phyloP scores from a whole-genome alignment of 2,797 vertebrate species.

The Poeciliopsis infans region DNA sequence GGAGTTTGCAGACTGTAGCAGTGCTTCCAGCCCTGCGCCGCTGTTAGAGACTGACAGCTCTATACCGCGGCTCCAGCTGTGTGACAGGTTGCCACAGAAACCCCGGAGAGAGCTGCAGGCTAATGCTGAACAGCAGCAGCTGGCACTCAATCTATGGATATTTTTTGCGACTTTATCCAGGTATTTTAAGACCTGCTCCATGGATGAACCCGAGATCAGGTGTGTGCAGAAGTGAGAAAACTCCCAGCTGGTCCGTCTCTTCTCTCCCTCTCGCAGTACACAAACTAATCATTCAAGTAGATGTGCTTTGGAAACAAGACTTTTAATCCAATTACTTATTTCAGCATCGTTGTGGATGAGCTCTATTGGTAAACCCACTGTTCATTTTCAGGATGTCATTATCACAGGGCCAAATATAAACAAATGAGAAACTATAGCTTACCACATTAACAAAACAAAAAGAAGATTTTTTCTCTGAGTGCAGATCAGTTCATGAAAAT shows the following conservation, averaged over 20 bases:
- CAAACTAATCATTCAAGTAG: background rate
- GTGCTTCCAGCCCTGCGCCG: conserved; percentile 19
- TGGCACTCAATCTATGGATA: conserved; percentile 30
- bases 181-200: conserved; percentile 24
- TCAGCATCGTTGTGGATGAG: background rate
- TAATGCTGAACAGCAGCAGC: conserved; percentile 48
- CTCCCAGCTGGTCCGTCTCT: background rate
- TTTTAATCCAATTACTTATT: background rate
- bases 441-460: background rate
- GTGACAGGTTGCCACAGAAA: conserved; percentile 55
- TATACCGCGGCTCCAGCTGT: conserved; percentile 45
- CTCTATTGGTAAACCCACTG: background rate
- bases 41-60: conserved; percentile 64
- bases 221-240: background rate
- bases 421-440: background rate
- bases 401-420: background rate
- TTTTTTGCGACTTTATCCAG: conserved; percentile 34
- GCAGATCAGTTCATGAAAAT: background rate
- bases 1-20: conserved; percentile 1
- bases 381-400: background rate
- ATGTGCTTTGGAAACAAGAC: background rate
- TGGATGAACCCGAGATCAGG: conserved; percentile 18
- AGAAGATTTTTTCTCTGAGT: background rate
- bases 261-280: background rate
- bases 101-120: conserved; percentile 64